Conservation (phyloP, 2,888 invertebrate species). For the Busseola fusca region DNA sequence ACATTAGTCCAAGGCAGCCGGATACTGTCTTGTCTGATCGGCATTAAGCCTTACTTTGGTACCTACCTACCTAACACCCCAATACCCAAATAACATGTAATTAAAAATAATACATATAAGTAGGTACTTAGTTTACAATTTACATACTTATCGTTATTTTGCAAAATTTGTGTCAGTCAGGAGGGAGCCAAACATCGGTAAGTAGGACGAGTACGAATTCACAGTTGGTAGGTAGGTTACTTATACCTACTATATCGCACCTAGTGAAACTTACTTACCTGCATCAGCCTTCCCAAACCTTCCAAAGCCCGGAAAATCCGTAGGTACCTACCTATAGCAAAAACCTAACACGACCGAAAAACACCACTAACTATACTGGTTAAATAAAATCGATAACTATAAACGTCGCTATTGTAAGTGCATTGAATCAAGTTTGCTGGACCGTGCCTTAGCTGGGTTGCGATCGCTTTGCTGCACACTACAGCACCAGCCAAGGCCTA, state of each 20-base stretch:
- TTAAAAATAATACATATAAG: too few species aligned
- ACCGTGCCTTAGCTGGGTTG: constrained; percentile 1
- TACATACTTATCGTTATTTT: too few species aligned
- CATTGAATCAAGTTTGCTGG: constrained; percentile 19
- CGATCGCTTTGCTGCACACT: not conserved
- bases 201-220: not conserved
- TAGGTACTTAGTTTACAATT: not conserved
- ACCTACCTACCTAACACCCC: not conserved
- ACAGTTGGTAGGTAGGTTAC: not conserved
- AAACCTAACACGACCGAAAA: constrained; percentile 12
- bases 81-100: not conserved
- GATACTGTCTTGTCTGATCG: not conserved
- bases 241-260: not conserved
- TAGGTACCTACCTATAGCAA: not conserved
- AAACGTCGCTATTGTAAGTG: constrained; percentile 35
- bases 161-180: not conserved
- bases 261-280: not conserved
- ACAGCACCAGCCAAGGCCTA: not conserved
- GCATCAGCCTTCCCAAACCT: not conserved
- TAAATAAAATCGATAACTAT: constrained; percentile 45
- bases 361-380: constrained; percentile 11
- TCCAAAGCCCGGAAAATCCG: not conserved
- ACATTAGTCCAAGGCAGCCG: not conserved
- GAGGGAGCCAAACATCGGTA: not conserved
- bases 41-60: not conserved